Percentiles rank a stretch among this genome's conserved stretches.
Evolutionary conservation across 2,113 vertebrate species (phyloP).

Genomic region (Oryzias melastigma): DNA sequence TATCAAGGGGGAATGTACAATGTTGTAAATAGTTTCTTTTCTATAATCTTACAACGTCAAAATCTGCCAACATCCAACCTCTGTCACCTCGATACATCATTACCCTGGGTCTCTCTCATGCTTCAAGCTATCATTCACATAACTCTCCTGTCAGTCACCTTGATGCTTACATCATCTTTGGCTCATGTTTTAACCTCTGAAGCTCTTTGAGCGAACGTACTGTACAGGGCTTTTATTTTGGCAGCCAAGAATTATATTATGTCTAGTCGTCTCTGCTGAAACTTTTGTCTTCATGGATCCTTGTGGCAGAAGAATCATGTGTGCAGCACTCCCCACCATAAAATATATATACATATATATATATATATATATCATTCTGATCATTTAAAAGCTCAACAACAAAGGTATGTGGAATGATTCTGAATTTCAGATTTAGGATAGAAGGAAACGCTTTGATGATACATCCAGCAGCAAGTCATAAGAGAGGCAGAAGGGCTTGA

Average conservation of each 20-base stretch:
- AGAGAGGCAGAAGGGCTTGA: background rate
- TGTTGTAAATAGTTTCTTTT: slow-evolving; percentile 54
- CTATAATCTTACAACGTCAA: slow-evolving; percentile 43
- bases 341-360: slow-evolving; percentile 17
- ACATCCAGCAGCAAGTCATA: background rate
- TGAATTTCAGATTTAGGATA: background rate
- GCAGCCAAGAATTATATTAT: slow-evolving; percentile 24
- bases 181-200: slow-evolving; percentile 29
- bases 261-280: slow-evolving; percentile 23
- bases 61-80: slow-evolving; percentile 39
- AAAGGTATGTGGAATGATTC: slow-evolving; percentile 12
- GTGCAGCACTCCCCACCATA: slow-evolving; percentile 8
- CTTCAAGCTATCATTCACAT: slow-evolving; percentile 56
- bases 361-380: slow-evolving; percentile 13
- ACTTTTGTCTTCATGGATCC: background rate
- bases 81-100: slow-evolving; percentile 43
- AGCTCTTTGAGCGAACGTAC: slow-evolving; percentile 32
- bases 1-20: slow-evolving; percentile 28
- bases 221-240: slow-evolving; percentile 21
- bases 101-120: slow-evolving; percentile 51
- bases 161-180: slow-evolving; percentile 44
- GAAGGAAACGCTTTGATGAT: slow-evolving; percentile 1
- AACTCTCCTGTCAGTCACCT: slow-evolving; percentile 64
- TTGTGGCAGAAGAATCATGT: slow-evolving; percentile 5
- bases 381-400: background rate